Percentiles rank a stretch among this genome's conserved stretches.
These are phyloP conservation scores for Venustaconcha ellipsiformis DNA, from an alignment of 1,140 invertebrate genomes.

Conservation along the genomic window DNA sequence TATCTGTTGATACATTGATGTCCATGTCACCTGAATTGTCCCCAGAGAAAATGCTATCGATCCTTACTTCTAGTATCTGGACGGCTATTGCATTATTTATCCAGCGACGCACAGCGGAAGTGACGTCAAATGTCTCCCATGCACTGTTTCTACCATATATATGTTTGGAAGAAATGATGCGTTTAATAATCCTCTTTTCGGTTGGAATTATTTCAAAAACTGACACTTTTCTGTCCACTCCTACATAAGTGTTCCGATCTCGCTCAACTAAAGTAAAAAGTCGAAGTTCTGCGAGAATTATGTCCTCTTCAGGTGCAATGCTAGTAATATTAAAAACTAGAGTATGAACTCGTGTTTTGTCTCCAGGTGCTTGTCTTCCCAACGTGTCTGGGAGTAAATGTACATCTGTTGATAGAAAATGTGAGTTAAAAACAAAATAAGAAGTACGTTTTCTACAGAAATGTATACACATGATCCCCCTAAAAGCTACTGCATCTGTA, in stretches of 20 bases:
- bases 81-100: slow-evolving; percentile 5
- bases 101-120: slow-evolving; percentile 12
- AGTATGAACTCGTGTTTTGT: slow-evolving; percentile 16
- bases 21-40: slow-evolving; percentile 45
- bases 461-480: too few relatives aligned
- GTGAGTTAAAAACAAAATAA: too few relatives aligned
- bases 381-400: too few relatives aligned
- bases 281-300: slow-evolving; percentile 19
- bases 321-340: slow-evolving; percentile 24
- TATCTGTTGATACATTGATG: slow-evolving; percentile 72
- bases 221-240: slow-evolving; percentile 16
- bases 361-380: too few relatives aligned
- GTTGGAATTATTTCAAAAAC: slow-evolving; percentile 19
- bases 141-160: slow-evolving; percentile 16
- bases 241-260: slow-evolving; percentile 14
- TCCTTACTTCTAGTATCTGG: slow-evolving; percentile 50
- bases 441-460: too few relatives aligned
- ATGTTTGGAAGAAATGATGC: slow-evolving; percentile 19
- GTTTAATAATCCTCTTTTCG: slow-evolving; percentile 4
- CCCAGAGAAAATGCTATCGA: slow-evolving; percentile 45
- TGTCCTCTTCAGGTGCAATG: slow-evolving; percentile 11
- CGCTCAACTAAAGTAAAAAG: slow-evolving; percentile 21
- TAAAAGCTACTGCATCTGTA: too few relatives aligned
- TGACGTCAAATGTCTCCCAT: slow-evolving; percentile 33
- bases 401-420: too few relatives aligned